A percentile compares a stretch with the other conserved stretches of the same genome.
Evolutionary conservation across 2,113 vertebrate species (phyloP).

Genomic region (Herpetotheres cachinnans): DNA sequence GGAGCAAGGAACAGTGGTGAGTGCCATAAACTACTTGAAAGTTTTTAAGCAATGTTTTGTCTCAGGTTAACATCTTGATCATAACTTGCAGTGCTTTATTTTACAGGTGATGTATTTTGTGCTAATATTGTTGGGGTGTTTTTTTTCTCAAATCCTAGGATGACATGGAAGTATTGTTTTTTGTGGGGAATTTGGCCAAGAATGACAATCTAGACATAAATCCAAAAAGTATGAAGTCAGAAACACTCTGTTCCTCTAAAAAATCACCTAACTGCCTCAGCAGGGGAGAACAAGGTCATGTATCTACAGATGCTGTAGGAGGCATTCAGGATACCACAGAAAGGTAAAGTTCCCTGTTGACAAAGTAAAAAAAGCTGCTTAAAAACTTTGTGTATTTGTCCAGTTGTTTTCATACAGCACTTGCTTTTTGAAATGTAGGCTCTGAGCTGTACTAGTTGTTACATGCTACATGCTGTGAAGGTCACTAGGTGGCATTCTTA

Average conservation of each 20-base stretch:
- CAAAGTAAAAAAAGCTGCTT: neutral
- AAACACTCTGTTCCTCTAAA: neutral
- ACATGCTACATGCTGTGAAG: neutral
- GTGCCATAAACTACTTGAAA: neutral
- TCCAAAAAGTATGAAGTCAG: neutral
- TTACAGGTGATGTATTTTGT: neutral
- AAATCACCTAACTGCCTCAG: neutral
- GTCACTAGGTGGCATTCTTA: slow-evolving; percentile 36
- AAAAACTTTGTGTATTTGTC: neutral
- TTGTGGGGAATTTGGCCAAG: neutral
- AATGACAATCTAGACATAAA: neutral
- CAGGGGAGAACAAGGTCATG: neutral
- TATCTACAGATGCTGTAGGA: neutral
- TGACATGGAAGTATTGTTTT: neutral
- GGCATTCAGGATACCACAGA: neutral
- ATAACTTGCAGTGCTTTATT: neutral
- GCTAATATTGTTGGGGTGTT: neutral
- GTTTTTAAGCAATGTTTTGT: neutral
- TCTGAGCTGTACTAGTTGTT: neutral
- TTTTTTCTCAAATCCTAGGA: slow-evolving; percentile 39
- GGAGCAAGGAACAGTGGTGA: neutral
- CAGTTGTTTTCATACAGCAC: neutral
- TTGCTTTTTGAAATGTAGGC: neutral
- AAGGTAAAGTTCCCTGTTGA: slow-evolving; percentile 53
- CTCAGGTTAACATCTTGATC: neutral